These are phyloP conservation scores for Nipponacmea schrenckii DNA, from an alignment of 2,888 invertebrate genomes.

Conservation along the genomic window DNA sequence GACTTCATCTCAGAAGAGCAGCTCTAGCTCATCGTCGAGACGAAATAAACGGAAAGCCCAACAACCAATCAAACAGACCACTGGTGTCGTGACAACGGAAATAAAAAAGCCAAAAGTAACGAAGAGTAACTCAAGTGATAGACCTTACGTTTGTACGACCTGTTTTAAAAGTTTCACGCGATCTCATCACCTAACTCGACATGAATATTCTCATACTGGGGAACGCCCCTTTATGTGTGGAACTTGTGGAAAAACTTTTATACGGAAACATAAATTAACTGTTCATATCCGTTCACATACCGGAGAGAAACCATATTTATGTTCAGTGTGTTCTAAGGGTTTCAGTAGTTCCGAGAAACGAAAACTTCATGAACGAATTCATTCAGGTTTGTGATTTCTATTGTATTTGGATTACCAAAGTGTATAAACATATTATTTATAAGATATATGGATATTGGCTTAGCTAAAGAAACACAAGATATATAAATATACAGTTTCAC, in stretches of 20 bases:
- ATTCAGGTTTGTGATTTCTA: neutral
- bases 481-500: no score
- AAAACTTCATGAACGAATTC: constrained; percentile 1
- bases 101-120: neutral
- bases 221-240: constrained; percentile 10
- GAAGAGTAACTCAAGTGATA: constrained; percentile 8
- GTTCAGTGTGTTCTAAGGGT: neutral
- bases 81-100: neutral
- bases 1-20: neutral
- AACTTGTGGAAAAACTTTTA: neutral
- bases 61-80: neutral
- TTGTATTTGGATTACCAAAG: no score
- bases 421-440: no score
- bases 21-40: neutral
- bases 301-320: neutral
- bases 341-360: constrained; percentile 2
- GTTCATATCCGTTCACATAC: constrained; percentile 10
- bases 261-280: neutral
- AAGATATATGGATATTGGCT: no score
- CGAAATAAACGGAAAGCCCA: neutral
- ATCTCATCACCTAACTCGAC: neutral
- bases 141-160: neutral
- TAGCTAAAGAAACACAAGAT: no score
- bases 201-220: neutral
- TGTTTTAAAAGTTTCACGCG: constrained; percentile 5